These are phyloP conservation scores for Boloria euphrosyne DNA, from an alignment of 2,888 invertebrate species.

Conservation along the genomic window DNA sequence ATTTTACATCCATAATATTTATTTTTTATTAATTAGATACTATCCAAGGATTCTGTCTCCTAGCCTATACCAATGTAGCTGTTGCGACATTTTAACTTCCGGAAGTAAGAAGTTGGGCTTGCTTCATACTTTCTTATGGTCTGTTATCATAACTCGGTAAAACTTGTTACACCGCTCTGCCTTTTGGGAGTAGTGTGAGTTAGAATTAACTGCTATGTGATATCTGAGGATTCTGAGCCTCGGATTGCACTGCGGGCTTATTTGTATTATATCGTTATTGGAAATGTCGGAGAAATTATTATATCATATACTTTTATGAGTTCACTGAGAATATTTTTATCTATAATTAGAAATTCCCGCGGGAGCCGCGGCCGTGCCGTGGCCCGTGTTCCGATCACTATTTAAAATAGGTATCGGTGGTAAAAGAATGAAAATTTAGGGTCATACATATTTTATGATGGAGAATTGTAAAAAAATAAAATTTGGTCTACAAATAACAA, in stretches of 20 bases:
- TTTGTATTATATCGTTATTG: neutral
- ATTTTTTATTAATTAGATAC: no score
- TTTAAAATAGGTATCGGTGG: no score
- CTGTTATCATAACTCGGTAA: slow-evolving; percentile 47
- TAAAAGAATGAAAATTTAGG: no score
- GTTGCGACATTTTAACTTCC: slow-evolving; percentile 44
- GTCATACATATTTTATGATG: no score
- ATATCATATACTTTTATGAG: neutral
- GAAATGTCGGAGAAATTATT: neutral
- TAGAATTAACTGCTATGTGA: slow-evolving; percentile 32
- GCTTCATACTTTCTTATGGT: slow-evolving; percentile 45
- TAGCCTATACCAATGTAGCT: slow-evolving; percentile 32
- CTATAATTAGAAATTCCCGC: no score
- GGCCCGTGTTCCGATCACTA: no score
- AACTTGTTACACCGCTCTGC: slow-evolving; percentile 41
- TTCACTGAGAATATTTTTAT: no score
- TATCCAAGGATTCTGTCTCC: slow-evolving; percentile 10
- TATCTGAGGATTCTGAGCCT: slow-evolving; percentile 9
- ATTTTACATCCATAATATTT: no score
- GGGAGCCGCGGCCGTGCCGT: no score
- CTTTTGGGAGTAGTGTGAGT: slow-evolving; percentile 36
- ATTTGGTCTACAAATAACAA: no score
- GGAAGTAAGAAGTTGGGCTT: slow-evolving; percentile 46
- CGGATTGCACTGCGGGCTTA: neutral
- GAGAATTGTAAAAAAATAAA: no score